These are phyloP conservation scores for Channallabes apus DNA, from an alignment of 2,797 vertebrate genomes.

Conservation along the genomic window DNA sequence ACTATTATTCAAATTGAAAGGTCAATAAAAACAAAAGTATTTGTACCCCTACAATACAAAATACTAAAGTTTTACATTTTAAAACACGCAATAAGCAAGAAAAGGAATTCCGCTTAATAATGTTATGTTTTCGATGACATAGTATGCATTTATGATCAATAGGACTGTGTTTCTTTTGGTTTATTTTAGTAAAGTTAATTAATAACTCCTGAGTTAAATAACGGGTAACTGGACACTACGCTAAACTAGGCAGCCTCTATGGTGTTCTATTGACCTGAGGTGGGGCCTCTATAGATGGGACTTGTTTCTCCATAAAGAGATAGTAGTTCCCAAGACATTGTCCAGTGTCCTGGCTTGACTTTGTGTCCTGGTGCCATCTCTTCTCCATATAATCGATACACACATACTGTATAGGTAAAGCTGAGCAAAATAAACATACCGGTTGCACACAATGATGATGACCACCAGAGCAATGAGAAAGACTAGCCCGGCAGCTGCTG, in stretches of 20 bases:
- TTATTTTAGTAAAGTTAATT: background rate
- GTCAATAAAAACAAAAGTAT: background rate
- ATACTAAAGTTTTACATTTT: background rate
- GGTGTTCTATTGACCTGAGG: background rate
- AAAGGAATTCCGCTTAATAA: background rate
- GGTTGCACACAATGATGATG: slow-evolving; percentile 92
- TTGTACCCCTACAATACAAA: background rate
- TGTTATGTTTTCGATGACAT: background rate
- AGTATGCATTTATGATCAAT: too few species aligned
- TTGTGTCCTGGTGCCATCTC: too few species aligned
- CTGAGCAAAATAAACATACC: slow-evolving; percentile 74
- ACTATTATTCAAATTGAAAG: slow-evolving; percentile 10
- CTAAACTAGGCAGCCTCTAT: background rate
- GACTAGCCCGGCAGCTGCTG: slow-evolving; percentile 89
- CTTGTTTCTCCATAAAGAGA: too few species aligned
- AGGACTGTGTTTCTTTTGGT: background rate
- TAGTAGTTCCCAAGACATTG: too few species aligned
- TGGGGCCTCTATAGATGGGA: too few species aligned
- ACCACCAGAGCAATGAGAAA: slow-evolving; percentile 95
- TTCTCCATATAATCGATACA: too few species aligned
- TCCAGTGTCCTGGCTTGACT: too few species aligned
- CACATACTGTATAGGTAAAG: background rate
- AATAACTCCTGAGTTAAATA: background rate
- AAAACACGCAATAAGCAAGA: background rate
- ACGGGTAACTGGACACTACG: background rate